Evolutionary conservation across 2,113 vertebrate genomes (phyloP), one percentile per base, ranked within the genome.

Genomic region (Osmerus eperlanus): DNA sequence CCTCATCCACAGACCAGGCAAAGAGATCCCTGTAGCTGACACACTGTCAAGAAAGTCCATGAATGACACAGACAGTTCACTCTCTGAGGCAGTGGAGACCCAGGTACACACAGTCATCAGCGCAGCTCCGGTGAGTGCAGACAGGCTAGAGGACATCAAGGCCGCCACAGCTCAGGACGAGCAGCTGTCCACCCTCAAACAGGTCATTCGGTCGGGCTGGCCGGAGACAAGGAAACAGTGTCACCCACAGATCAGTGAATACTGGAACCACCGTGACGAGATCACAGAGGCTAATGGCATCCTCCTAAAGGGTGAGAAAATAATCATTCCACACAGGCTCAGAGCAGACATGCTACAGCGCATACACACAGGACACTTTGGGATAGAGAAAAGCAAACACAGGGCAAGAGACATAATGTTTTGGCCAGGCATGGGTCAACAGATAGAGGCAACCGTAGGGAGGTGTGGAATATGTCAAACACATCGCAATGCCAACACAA

Each of bases 251-350:
- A 51, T 54, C 25, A 7, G 3, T 16, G 72, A 78, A 14, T 81
- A 60, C 23, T 81, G 68, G 60, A 78, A 81, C 23, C 75, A 78
- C 69, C 6, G 59, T 7, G 59, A 75, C 25, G 59, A 74, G 13
- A 63, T 80, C 23, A n/a, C 47, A 11, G n/a, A 81, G 14, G 15
- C 36, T 2, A 15, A 71, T 3, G 58, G 65, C 2, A 66, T 81
- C 16, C 12, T 80, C 0, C 55, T 80, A 2, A 81, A 81, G 55
- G 72, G 79, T 60, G 75, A 75, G 21, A 74, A 80, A 9, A 75
- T 73, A 11, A 67, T 75, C n/a, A 7, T 78, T 0, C 72, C 72
- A 47, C 32, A 64, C 19, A 47, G 0, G 1, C 72, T 81, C n/a
- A 68, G 68, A 32, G 32, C 9, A 61, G 25, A 75, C 1, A 78